These are phyloP conservation scores for Novumbra hubbsi DNA, from an alignment of 2,797 vertebrate genomes.

Conservation along the genomic window DNA sequence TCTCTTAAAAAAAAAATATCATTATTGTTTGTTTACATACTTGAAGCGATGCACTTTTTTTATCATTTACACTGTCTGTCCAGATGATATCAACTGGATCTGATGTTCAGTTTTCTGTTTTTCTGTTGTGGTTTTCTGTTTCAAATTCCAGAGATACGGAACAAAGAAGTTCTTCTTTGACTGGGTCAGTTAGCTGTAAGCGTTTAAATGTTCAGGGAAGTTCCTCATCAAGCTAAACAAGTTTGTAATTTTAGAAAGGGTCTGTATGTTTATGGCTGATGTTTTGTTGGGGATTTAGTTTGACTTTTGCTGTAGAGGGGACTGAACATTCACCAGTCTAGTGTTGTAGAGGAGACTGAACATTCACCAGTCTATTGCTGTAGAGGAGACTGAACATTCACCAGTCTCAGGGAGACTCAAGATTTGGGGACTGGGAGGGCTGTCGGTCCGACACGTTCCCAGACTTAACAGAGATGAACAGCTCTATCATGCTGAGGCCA, in stretches of 20 bases:
- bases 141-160: constrained; percentile 48
- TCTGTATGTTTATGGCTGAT: constrained; percentile 23
- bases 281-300: constrained; percentile 25
- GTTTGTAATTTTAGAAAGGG: constrained; percentile 36
- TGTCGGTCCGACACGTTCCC: background rate
- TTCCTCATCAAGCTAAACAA: constrained; percentile 42
- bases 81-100: constrained; percentile 33
- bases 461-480: constrained; percentile 9
- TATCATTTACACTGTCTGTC: constrained; percentile 42
- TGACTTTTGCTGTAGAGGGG: constrained; percentile 1
- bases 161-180: constrained; percentile 40
- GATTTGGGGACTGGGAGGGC: constrained; percentile 25
- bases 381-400: background rate
- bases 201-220: constrained; percentile 72
- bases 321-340: background rate
- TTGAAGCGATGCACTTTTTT: constrained; percentile 81
- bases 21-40: constrained; percentile 74
- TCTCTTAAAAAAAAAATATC: constrained; percentile 37
- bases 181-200: constrained; percentile 49
- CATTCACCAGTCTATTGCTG: background rate
- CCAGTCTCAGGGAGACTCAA: constrained; percentile 39
- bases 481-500: constrained; percentile 10
- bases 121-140: constrained; percentile 33
- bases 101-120: constrained; percentile 13
- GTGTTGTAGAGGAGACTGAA: background rate